Conservation (phyloP, 2,888 invertebrate genomes). For the Ceriagrion tenellum region DNA sequence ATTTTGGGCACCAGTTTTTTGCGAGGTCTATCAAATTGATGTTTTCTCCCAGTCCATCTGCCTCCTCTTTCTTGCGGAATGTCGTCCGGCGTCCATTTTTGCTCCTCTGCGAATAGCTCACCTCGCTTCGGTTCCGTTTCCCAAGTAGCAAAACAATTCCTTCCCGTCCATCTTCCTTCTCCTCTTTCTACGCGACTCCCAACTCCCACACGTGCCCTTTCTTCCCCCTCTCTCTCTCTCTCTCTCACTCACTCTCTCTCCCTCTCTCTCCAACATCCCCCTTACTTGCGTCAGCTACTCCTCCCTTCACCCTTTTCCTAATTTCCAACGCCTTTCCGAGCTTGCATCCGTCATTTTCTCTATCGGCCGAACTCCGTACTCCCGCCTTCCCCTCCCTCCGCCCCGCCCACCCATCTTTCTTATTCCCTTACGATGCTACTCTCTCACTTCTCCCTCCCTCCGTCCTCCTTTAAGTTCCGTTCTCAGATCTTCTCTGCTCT, state of each 20-base stretch:
- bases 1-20: not conserved
- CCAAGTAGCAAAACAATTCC: slow-evolving; percentile 43
- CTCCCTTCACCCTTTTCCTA: not conserved
- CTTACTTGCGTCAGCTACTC: not conserved
- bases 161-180: not conserved
- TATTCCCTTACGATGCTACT: not conserved
- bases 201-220: not conserved
- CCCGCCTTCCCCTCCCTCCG: not conserved
- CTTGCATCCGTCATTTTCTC: slow-evolving; percentile 34
- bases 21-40: not conserved
- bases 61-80: not conserved
- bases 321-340: slow-evolving; percentile 30
- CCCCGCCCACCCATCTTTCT: not conserved
- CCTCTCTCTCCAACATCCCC: not conserved
- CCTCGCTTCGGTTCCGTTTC: not conserved
- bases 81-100: not conserved
- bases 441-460: not conserved
- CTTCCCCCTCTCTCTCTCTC: not conserved
- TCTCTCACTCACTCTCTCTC: not conserved
- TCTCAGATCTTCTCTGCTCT: not conserved
- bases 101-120: not conserved
- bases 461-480: not conserved
- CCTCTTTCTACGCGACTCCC: not conserved
- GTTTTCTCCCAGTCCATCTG: not conserved
- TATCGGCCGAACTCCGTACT: not conserved